phyloP scores from a whole-genome alignment of 2,797 vertebrate species.

The Leuciscus waleckii region DNA sequence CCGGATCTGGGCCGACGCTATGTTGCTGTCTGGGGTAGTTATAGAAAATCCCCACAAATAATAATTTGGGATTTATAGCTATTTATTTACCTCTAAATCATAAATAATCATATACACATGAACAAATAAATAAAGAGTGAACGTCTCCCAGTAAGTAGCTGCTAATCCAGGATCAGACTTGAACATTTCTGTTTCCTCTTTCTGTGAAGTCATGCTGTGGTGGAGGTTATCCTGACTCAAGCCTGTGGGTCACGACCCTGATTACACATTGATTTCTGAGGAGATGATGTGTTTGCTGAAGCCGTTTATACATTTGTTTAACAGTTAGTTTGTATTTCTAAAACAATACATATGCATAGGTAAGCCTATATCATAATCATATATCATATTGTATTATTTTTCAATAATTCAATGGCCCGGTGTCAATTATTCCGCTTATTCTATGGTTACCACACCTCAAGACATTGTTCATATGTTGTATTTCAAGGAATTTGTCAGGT shows the following conservation, averaged over 20 bases:
- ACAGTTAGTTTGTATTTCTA: not conserved
- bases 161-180: slow-evolving; percentile 4
- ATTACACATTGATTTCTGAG: slow-evolving; percentile 3
- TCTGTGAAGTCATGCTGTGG: not conserved
- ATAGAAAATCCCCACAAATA: not conserved
- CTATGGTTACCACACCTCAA: not conserved
- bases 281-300: not conserved
- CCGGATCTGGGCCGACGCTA: too few species aligned
- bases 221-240: not conserved
- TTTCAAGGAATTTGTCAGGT: too few species aligned
- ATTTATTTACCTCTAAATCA: not conserved
- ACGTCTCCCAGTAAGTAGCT: not conserved
- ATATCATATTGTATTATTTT: not conserved
- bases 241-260: slow-evolving; percentile 1
- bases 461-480: not conserved
- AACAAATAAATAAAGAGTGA: not conserved
- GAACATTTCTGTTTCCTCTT: not conserved
- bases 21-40: too few species aligned
- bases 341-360: not conserved
- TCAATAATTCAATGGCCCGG: too few species aligned
- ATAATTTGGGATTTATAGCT: not conserved
- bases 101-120: not conserved
- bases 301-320: not conserved
- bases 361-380: not conserved
- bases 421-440: too few species aligned